Percentiles rank a stretch among this genome's conserved stretches.
phyloP scores from a whole-genome alignment of 2,113 vertebrate genomes.

The Gallinago jamesoni region DNA sequence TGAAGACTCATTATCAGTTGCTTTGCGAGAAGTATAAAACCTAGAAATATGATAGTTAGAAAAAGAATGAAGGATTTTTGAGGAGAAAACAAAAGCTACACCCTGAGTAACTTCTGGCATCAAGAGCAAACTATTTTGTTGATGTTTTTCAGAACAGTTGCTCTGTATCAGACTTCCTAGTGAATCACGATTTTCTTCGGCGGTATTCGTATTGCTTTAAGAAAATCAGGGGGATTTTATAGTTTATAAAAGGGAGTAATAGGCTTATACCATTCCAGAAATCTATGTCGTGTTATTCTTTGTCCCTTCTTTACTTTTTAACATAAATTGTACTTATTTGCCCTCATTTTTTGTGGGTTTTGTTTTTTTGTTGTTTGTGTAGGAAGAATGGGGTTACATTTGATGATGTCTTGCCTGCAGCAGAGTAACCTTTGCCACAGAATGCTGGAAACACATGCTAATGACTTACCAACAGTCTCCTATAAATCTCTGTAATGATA shows the following conservation, averaged over 20 bases:
- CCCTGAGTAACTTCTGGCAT: neutral
- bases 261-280: neutral
- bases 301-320: neutral
- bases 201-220: neutral
- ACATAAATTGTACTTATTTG: neutral
- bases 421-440: constrained; percentile 1
- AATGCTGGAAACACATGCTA: neutral
- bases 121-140: neutral
- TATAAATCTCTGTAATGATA: neutral
- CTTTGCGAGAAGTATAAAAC: neutral
- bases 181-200: neutral
- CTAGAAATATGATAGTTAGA: neutral
- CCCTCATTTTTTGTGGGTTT: neutral
- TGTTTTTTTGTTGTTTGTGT: neutral
- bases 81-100: neutral
- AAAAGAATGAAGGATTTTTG: neutral
- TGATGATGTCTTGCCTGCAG: neutral
- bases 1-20: neutral
- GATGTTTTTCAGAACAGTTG: neutral
- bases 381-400: neutral
- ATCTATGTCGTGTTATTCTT: neutral
- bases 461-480: neutral
- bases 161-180: neutral
- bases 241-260: neutral
- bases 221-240: neutral